Conservation (phyloP, 2,888 invertebrate species). For the Erynnis tages region DNA sequence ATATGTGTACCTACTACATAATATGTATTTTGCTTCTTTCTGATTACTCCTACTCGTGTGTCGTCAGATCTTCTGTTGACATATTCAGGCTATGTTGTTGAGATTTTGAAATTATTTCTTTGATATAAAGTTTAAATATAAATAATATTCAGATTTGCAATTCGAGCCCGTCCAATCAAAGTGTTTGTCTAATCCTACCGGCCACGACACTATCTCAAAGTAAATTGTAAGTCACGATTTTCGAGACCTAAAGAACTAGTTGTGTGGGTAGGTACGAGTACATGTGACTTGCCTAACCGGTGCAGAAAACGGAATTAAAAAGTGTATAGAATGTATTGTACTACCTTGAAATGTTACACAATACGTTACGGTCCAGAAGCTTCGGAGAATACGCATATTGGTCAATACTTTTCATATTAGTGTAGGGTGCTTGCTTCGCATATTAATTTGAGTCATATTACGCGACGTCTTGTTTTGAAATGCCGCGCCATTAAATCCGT, state of each 20-base stretch:
- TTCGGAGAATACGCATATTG: conserved; percentile 58
- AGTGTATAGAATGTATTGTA: conserved; percentile 36
- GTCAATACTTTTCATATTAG: conserved; percentile 54
- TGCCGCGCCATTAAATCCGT: not conserved
- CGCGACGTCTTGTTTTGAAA: conserved; percentile 8
- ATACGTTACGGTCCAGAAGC: conserved; percentile 58
- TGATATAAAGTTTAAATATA: too few species aligned
- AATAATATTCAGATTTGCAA: too few species aligned
- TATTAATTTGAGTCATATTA: conserved; percentile 26
- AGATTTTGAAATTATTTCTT: too few species aligned
- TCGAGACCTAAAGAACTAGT: conserved; percentile 6
- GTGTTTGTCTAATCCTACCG: too few species aligned
- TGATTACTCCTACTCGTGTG: too few species aligned
- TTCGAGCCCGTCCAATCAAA: too few species aligned
- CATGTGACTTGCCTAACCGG: conserved; percentile 13
- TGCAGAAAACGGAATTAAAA: conserved; percentile 14
- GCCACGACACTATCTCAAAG: too few species aligned
- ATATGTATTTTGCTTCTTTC: too few species aligned
- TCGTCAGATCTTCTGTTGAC: too few species aligned
- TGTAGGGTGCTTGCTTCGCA: conserved; percentile 47
- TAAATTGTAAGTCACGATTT: not conserved
- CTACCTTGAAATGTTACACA: conserved; percentile 35
- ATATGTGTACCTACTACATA: too few species aligned
- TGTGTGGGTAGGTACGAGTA: too few species aligned
- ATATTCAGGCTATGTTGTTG: too few species aligned